Evolutionary conservation across 2,888 invertebrate genomes (phyloP).

Genomic region (Sinodicranocentrus sp.): DNA sequence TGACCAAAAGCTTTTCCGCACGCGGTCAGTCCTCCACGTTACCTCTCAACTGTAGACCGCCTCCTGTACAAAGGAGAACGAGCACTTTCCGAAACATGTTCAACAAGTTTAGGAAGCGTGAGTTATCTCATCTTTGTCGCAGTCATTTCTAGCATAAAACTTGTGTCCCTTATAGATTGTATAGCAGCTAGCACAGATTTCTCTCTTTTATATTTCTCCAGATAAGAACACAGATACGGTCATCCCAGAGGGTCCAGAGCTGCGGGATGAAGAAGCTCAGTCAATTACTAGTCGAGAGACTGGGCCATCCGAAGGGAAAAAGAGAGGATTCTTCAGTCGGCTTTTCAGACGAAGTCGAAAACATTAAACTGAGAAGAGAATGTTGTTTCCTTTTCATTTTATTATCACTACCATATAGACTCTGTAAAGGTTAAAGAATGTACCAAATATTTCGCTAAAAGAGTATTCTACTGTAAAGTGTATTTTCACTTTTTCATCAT

Average conservation of each 20-base stretch:
- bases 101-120: slow-evolving; percentile 74
- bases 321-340: slow-evolving; percentile 74
- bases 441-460: no score
- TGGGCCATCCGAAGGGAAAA: slow-evolving; percentile 70
- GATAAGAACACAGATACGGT: slow-evolving; percentile 68
- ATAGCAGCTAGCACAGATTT: neutral
- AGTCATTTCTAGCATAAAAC: no score
- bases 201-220: slow-evolving; percentile 10
- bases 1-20: slow-evolving; percentile 70
- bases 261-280: slow-evolving; percentile 71
- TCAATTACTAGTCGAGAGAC: slow-evolving; percentile 73
- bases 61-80: slow-evolving; percentile 67
- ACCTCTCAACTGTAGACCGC: slow-evolving; percentile 74
- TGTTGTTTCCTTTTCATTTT: neutral
- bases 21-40: slow-evolving; percentile 74
- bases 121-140: slow-evolving; percentile 37
- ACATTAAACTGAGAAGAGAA: slow-evolving; percentile 49
- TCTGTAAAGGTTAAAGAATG: no score
- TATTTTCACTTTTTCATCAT: no score
- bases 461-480: no score
- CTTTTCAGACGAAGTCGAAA: slow-evolving; percentile 72
- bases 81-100: slow-evolving; percentile 76
- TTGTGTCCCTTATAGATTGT: no score
- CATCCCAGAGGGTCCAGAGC: slow-evolving; percentile 68
- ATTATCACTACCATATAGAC: neutral